Percentiles rank a stretch among this genome's conserved stretches.
These are phyloP conservation scores for Sminthurinus signatus DNA, from an alignment of 1,140 invertebrate genomes.

Conservation along the genomic window DNA sequence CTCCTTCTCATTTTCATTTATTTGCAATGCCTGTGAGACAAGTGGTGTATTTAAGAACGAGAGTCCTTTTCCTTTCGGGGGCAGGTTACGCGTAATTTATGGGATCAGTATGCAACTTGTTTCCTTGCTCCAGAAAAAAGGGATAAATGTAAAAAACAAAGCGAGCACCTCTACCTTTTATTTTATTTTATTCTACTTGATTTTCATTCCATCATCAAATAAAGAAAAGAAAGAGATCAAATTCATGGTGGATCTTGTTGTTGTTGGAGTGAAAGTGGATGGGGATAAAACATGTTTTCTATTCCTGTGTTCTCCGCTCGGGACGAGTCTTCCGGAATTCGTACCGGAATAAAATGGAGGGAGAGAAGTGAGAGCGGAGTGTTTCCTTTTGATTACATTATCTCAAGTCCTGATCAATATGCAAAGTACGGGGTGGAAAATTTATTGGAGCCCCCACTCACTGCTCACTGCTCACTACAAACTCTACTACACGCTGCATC, in stretches of 20 bases:
- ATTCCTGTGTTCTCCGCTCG: too few species aligned
- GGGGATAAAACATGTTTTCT: not conserved
- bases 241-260: too few species aligned
- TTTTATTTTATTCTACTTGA: slow-evolving; percentile 5
- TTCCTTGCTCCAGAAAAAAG: not conserved
- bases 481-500: too few species aligned
- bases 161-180: slow-evolving; percentile 9
- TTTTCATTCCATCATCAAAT: slow-evolving; percentile 23
- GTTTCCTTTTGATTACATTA: slow-evolving; percentile 41
- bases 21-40: not conserved
- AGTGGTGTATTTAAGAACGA: not conserved
- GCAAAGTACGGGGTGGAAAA: slow-evolving; percentile 39
- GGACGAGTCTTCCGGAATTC: too few species aligned
- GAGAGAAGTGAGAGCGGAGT: slow-evolving; percentile 11
- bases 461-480: too few species aligned
- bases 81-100: slow-evolving; percentile 11
- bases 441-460: slow-evolving; percentile 34
- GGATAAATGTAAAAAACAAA: not conserved
- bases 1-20: not conserved
- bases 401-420: slow-evolving; percentile 41
- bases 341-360: slow-evolving; percentile 4
- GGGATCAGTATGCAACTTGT: too few species aligned
- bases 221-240: too few species aligned
- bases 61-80: not conserved
- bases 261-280: too few species aligned